A percentile compares a stretch with the other conserved stretches of the same genome.
Evolutionary conservation across 2,888 invertebrate species (phyloP).

Genomic region (Terebella lapidaria): DNA sequence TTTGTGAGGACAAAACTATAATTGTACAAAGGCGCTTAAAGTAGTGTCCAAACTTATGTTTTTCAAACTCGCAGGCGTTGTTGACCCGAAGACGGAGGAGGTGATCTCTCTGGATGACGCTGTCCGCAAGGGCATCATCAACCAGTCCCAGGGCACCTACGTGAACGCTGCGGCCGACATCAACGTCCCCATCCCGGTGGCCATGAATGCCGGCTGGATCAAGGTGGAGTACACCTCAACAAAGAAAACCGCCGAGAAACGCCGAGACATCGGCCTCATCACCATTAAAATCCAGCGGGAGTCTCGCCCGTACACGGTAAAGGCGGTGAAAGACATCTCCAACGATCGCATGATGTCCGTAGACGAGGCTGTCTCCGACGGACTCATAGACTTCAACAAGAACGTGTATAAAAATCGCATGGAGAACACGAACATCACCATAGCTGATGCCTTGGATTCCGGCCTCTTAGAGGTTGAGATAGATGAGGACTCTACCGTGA

Average conservation of each 20-base stretch:
- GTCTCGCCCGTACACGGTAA: conserved; percentile 36
- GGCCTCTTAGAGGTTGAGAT: conserved; percentile 26
- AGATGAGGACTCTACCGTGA: conserved; percentile 11
- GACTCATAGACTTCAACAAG: conserved; percentile 23
- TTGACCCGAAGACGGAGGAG: conserved; percentile 19
- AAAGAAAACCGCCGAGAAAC: conserved; percentile 42
- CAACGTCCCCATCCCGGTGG: conserved; percentile 36
- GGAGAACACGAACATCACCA: conserved; percentile 12
- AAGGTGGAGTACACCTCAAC: conserved; percentile 36
- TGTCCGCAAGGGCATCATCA: conserved; percentile 22
- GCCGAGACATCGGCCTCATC: conserved; percentile 45
- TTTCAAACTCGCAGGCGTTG: conserved; percentile 18
- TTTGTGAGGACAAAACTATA: too few relatives aligned
- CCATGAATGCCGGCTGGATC: conserved; percentile 45
- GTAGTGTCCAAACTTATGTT: too few relatives aligned
- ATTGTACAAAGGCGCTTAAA: too few relatives aligned
- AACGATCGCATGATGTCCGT: conserved; percentile 18
- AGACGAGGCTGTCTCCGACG: conserved; percentile 20
- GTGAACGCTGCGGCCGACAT: conserved; percentile 17
- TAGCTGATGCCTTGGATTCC: conserved; percentile 26
- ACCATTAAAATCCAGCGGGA: conserved; percentile 42
- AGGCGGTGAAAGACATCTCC: conserved; percentile 19
- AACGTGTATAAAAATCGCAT: conserved; percentile 17
- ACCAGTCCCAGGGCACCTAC: conserved; percentile 22
- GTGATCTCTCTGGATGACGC: conserved; percentile 24